Evolutionary conservation across 2,113 vertebrate genomes (phyloP).

Genomic region (Puntigrus tetrazona): DNA sequence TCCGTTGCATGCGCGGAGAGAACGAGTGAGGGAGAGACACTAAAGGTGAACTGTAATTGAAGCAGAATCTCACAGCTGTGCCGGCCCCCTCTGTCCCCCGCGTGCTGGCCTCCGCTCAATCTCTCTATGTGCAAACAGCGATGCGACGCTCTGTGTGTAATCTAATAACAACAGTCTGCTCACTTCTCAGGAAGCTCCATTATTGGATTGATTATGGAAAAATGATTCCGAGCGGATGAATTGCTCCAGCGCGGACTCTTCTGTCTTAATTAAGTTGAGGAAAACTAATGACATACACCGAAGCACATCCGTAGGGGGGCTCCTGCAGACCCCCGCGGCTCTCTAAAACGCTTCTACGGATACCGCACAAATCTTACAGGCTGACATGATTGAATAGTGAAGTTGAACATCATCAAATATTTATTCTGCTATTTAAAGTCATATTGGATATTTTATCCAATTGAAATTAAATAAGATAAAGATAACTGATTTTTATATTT

Average conservation of each 20-base stretch:
- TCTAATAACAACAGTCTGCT: constrained; percentile 47
- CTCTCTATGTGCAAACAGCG: constrained; percentile 27
- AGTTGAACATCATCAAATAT: not conserved
- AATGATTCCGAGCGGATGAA: constrained; percentile 36
- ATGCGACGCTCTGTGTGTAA: constrained; percentile 38
- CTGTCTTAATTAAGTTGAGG: constrained; percentile 38
- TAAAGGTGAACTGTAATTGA: constrained; percentile 46
- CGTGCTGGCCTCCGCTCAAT: not conserved
- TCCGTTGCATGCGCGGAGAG: constrained; percentile 2
- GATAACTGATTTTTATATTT: too few species aligned
- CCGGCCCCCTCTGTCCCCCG: not conserved
- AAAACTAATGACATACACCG: not conserved
- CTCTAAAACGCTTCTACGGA: not conserved
- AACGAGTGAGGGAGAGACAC: constrained; percentile 11
- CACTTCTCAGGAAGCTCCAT: constrained; percentile 25
- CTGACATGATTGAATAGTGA: not conserved
- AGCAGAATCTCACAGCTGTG: constrained; percentile 52
- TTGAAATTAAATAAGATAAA: not conserved
- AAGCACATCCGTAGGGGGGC: not conserved
- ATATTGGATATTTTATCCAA: not conserved
- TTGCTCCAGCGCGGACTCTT: constrained; percentile 20
- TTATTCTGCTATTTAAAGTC: not conserved
- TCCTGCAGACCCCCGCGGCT: not conserved
- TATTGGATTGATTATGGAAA: constrained; percentile 42
- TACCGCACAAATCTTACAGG: not conserved